These are phyloP conservation scores for Reinhardtius hippoglossoides DNA, from an alignment of 2,113 vertebrate genomes.

Conservation along the genomic window DNA sequence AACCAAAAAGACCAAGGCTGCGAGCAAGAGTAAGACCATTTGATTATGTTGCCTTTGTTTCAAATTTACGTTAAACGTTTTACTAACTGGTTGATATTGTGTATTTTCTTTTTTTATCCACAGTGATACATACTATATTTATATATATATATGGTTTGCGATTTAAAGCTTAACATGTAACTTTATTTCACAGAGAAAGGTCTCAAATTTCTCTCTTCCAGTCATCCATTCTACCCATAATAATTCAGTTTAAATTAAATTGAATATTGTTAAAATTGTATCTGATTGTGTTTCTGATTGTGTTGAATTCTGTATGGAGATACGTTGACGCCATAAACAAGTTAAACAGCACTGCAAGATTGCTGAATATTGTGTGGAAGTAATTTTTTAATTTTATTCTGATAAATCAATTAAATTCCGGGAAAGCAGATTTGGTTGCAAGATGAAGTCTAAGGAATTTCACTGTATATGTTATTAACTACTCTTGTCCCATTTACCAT, in stretches of 20 bases:
- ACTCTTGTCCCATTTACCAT: constrained; percentile 63
- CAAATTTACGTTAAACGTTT: neutral
- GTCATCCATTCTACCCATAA: neutral
- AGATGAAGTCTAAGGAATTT: neutral
- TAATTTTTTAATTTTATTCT: neutral
- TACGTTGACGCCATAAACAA: neutral
- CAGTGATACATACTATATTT: neutral
- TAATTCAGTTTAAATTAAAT: neutral
- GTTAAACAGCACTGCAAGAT: too few species aligned
- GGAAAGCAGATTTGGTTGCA: neutral
- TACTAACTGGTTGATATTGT: neutral
- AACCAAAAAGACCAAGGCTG: constrained; percentile 71
- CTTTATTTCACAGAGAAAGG: neutral
- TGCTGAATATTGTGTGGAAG: too few species aligned
- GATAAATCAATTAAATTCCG: neutral
- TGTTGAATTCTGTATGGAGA: too few species aligned
- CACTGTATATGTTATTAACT: constrained; percentile 27
- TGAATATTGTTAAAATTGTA: too few species aligned
- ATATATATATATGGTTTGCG: neutral
- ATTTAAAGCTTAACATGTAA: constrained; percentile 4
- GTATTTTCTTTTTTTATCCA: neutral
- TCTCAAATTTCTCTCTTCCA: neutral
- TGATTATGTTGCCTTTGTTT: neutral
- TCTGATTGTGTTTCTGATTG: too few species aligned
- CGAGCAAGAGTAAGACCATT: constrained; percentile 69